Evolutionary conservation across 30 jellyfish, hydroid and myxozoan species (phyloP).

Genomic region (Aurelia aurita complex sp. Pacific): DNA sequence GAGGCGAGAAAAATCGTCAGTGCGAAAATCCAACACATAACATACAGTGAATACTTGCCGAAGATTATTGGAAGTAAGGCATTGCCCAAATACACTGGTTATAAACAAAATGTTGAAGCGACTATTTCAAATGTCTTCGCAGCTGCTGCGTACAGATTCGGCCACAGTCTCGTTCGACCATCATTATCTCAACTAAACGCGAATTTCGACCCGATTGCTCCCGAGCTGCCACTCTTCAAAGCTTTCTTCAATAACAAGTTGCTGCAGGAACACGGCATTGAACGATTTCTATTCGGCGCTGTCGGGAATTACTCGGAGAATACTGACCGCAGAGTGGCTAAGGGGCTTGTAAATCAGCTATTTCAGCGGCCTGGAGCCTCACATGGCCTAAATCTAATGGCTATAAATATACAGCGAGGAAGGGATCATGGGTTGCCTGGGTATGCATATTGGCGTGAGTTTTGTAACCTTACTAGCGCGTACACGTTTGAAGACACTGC

Average conservation of each 20-base stretch:
- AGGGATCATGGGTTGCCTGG: slow-evolving; percentile 90
- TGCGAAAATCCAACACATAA: slow-evolving; percentile 81
- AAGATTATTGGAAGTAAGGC: slow-evolving; percentile 70
- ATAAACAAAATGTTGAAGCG: slow-evolving; percentile 66
- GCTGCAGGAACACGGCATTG: slow-evolving; percentile 68
- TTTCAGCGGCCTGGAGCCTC: slow-evolving; percentile 83
- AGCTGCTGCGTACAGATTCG: slow-evolving; percentile 84
- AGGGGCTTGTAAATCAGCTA: slow-evolving; percentile 62
- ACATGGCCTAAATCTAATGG: slow-evolving; percentile 68
- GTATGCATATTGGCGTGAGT: slow-evolving; percentile 71
- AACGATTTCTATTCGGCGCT: slow-evolving; percentile 72
- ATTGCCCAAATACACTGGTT: slow-evolving; percentile 74
- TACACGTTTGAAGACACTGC: slow-evolving; percentile 47
- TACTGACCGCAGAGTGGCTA: slow-evolving; percentile 70
- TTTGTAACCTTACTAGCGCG: slow-evolving; percentile 53
- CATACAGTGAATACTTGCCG: slow-evolving; percentile 83
- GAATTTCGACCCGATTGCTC: slow-evolving; percentile 67
- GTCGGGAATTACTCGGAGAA: slow-evolving; percentile 81
- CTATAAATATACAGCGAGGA: slow-evolving; percentile 84
- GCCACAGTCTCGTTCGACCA: slow-evolving; percentile 85
- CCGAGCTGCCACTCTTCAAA: slow-evolving; percentile 63
- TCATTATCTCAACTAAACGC: slow-evolving; percentile 67
- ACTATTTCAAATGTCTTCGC: slow-evolving; percentile 80
- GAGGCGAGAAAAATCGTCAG: slow-evolving; percentile 83
- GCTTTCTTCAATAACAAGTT: slow-evolving; percentile 64